Percentiles rank a stretch among this genome's conserved stretches.
Conservation (phyloP, 2,797 vertebrate genomes). For the Pelodytes ibericus region DNA sequence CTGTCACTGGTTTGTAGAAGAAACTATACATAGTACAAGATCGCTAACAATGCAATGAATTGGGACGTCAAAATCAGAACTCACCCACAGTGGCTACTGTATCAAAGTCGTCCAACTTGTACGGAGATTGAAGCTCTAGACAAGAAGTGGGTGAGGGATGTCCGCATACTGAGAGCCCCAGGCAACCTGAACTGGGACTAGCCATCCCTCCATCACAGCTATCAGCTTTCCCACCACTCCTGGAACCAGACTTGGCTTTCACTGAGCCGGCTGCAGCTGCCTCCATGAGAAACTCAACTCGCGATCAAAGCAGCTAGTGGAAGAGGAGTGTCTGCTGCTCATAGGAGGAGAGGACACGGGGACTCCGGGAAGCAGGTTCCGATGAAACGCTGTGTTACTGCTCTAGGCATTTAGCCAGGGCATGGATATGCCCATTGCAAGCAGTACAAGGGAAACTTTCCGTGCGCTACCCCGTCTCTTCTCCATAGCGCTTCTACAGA, state of each 20-base stretch:
- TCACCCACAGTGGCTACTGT: slow-evolving; percentile 81
- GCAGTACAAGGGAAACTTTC: background rate
- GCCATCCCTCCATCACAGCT: slow-evolving; percentile 43
- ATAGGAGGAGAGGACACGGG: background rate
- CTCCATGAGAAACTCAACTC: slow-evolving; percentile 24
- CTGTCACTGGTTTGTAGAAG: no score
- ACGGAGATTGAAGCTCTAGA: slow-evolving; percentile 59
- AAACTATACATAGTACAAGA: no score
- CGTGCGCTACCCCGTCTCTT: background rate
- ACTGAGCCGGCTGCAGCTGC: slow-evolving; percentile 20
- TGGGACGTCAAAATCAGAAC: slow-evolving; percentile 59
- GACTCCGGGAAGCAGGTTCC: background rate
- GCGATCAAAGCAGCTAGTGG: background rate
- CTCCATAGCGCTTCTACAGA: background rate
- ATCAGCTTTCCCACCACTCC: slow-evolving; percentile 26
- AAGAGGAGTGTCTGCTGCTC: background rate
- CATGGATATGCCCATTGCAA: background rate
- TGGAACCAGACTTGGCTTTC: slow-evolving; percentile 36
- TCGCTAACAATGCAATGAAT: no score
- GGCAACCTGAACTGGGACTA: slow-evolving; percentile 43
- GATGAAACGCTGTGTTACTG: background rate
- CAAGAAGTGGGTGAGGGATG: slow-evolving; percentile 50
- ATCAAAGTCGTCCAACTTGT: slow-evolving; percentile 77
- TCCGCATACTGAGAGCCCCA: slow-evolving; percentile 47
- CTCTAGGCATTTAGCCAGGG: no score